Percentiles rank a stretch among this genome's conserved stretches.
Evolutionary conservation across 2,888 invertebrate species (phyloP).

Genomic region (Sialis lutaria): DNA sequence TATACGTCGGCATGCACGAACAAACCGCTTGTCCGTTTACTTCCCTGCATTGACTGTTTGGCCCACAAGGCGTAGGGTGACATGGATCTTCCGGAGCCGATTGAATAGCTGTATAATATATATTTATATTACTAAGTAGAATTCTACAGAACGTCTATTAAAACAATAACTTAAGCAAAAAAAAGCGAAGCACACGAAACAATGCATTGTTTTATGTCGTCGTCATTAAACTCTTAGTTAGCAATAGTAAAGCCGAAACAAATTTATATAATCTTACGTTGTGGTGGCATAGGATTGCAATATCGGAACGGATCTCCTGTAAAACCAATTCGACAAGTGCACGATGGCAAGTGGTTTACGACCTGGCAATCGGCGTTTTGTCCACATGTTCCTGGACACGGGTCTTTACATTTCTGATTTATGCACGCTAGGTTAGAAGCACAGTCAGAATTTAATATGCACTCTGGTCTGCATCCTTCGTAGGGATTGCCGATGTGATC

Average conservation of each 20-base stretch:
- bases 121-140: slow-evolving; percentile 8
- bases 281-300: slow-evolving; percentile 21
- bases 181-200: too few relatives aligned
- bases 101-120: slow-evolving; percentile 9
- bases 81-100: slow-evolving; percentile 25
- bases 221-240: too few relatives aligned
- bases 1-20: slow-evolving; percentile 47
- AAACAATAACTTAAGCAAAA: too few relatives aligned
- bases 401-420: slow-evolving; percentile 35
- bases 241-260: too few relatives aligned
- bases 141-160: too few relatives aligned
- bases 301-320: slow-evolving; percentile 27
- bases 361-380: slow-evolving; percentile 42
- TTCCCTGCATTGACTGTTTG: slow-evolving; percentile 40
- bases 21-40: slow-evolving; percentile 44
- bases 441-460: slow-evolving; percentile 35
- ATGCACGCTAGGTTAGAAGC: slow-evolving; percentile 34
- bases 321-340: slow-evolving; percentile 31
- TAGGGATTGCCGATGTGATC: slow-evolving; percentile 39
- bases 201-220: background rate
- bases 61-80: slow-evolving; percentile 40
- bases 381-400: slow-evolving; percentile 44
- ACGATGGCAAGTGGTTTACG: slow-evolving; percentile 24
- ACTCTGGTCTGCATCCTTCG: slow-evolving; percentile 38
- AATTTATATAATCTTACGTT: slow-evolving; percentile 28